Evolutionary conservation across 2,113 vertebrate genomes (phyloP).

Genomic region (Pleuronectes platessa): DNA sequence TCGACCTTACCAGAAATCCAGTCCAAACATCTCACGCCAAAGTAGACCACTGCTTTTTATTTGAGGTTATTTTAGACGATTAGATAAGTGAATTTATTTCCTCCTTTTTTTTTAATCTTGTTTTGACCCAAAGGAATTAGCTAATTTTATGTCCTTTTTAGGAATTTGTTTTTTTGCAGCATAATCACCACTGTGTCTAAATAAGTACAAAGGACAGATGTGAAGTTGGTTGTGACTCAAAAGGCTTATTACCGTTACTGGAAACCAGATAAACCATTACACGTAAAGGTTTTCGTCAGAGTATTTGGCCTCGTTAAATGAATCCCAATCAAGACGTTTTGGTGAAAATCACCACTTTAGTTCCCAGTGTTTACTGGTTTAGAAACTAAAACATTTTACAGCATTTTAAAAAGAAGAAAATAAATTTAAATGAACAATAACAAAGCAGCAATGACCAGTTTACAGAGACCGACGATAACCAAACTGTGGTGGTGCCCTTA

Average conservation of each 20-base stretch:
- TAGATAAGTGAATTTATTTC: slow-evolving; percentile 7
- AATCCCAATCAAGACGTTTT: background rate
- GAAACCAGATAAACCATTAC: background rate
- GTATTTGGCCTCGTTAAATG: background rate
- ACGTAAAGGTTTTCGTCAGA: background rate
- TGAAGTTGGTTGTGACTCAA: slow-evolving; percentile 12
- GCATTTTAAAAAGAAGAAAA: background rate
- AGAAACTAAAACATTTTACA: background rate
- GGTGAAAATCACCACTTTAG: background rate
- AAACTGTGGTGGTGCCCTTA: background rate
- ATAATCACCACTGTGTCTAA: slow-evolving; percentile 19
- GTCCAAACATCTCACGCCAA: slow-evolving; percentile 38
- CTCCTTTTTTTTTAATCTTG: background rate
- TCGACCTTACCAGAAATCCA: slow-evolving; percentile 37
- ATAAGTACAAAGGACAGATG: slow-evolving; percentile 22
- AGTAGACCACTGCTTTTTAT: background rate
- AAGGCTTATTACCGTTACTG: background rate
- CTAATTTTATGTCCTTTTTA: background rate
- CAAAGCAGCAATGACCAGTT: background rate
- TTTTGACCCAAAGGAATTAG: background rate
- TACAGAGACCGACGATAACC: background rate
- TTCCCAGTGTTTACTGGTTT: background rate
- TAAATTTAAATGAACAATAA: background rate
- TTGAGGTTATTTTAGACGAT: slow-evolving; percentile 19
- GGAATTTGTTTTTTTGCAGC: background rate